phyloP scores from a whole-genome alignment of 2,797 vertebrate species.

The Microcaecilia unicolor region DNA sequence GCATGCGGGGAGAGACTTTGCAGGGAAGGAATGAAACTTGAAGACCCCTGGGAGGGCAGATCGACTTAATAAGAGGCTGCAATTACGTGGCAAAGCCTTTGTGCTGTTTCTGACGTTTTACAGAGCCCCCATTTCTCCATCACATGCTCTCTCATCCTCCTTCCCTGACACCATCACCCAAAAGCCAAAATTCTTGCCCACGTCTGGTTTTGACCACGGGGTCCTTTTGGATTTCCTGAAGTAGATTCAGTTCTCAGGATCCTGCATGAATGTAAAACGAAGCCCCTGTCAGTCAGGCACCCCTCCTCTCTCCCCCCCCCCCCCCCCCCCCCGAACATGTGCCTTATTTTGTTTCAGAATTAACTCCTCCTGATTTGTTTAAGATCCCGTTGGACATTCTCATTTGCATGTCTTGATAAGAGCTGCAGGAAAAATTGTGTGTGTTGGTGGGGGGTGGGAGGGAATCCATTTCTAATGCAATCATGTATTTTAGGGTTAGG shows the following conservation, averaged over 20 bases:
- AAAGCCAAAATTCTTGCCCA: conserved; percentile 35
- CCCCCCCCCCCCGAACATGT: conserved; percentile 21
- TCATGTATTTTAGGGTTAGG: conserved; percentile 16
- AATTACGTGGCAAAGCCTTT: conserved; percentile 77
- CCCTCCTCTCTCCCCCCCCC: conserved; percentile 10
- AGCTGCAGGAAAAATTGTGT: conserved; percentile 14
- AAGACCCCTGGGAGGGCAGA: conserved; percentile 60
- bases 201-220: conserved; percentile 17
- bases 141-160: conserved; percentile 27
- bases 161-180: conserved; percentile 25
- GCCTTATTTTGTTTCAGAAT: conserved; percentile 32
- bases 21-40: conserved; percentile 52
- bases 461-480: conserved; percentile 7
- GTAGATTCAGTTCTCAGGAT: not conserved
- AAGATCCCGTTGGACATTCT: conserved; percentile 29
- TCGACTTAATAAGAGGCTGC: conserved; percentile 61
- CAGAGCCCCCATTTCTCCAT: conserved; percentile 51
- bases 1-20: conserved; percentile 48
- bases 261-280: conserved; percentile 11
- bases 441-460: too few relatives aligned
- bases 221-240: too few relatives aligned
- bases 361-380: conserved; percentile 34
- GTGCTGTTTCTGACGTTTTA: conserved; percentile 69
- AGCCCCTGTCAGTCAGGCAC: not conserved
- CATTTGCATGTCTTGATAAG: conserved; percentile 44